Evolutionary conservation across 2,113 vertebrate genomes (phyloP).

Genomic region (Pseudopodoces humilis): DNA sequence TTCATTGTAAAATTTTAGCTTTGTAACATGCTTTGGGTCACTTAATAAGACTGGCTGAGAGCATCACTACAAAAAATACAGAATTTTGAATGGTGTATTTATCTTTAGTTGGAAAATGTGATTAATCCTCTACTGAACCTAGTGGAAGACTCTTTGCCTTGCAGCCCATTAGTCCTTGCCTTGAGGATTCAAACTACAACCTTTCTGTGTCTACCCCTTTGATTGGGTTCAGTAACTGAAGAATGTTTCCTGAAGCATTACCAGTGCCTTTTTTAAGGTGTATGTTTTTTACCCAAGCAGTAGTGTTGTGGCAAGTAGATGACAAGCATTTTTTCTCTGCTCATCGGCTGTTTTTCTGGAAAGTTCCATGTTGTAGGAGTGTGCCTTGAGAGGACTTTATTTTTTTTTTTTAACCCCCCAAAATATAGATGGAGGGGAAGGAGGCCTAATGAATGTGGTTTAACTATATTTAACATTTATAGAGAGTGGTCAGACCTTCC

Average conservation of each 20-base stretch:
- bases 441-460: background rate
- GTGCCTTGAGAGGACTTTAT: background rate
- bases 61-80: background rate
- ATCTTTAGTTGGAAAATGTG: background rate
- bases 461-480: background rate
- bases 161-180: background rate
- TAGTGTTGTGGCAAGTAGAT: background rate
- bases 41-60: background rate
- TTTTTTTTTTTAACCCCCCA: fast-evolving
- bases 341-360: background rate
- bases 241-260: background rate
- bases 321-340: background rate
- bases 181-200: background rate
- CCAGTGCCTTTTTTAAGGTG: background rate
- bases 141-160: background rate
- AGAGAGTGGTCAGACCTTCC: background rate
- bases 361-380: background rate
- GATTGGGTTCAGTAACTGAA: background rate
- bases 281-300: background rate
- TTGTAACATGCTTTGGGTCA: background rate
- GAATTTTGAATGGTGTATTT: background rate
- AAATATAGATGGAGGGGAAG: background rate
- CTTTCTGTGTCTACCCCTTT: background rate
- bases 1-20: background rate
- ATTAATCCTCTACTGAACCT: background rate